Evolutionary conservation across 2,888 invertebrate species (phyloP), one percentile per base, ranked within the genome.

Genomic region (Catocala nupta): DNA sequence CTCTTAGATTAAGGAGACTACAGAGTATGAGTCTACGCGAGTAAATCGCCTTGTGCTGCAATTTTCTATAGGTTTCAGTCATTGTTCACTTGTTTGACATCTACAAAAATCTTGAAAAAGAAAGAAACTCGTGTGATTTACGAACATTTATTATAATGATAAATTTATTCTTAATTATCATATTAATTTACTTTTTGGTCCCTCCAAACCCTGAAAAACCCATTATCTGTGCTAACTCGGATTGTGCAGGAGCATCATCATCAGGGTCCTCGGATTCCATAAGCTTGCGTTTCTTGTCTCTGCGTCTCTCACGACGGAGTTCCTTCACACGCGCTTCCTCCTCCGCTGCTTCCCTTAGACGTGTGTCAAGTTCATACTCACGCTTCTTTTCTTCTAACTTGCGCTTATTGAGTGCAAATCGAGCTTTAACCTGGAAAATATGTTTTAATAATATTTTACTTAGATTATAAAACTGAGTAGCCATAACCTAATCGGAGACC

Each of bases 271-370:
- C 87, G 10, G 91, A 89, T 70, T 97, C 97, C 71, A 97, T 97
- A 1, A 97, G 95, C 90, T 97, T 97, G 78, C 98, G 95, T 85
- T 98, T 98, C 73, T 97, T 96, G 81, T 99, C 98, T 85, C 98
- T 97, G 71, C 97, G 95, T 81, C 97, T 97, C 83, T 99, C 99
- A 76, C 97, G 96, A 54, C 97, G 95, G 75, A 98, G 97, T 81
- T 98, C 98, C 81, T 98, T 98, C 66, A 98, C 95, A 77, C 98
- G 97, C 64, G 99, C 98, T 86, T 99, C 99, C 93, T 99, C 99
- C 92, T 99, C 99, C 71, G 98, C 98, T 6, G 99, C 96, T 90
- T 99, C 99, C 78, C 97, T 96, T 69, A 99, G 95, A 81, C 98
- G 92, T 64, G 97, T 96, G 70, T 98, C 98, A 81, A 99, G 95